Conservation (phyloP, 2,888 invertebrate species). For the Eristalis intricaria region DNA sequence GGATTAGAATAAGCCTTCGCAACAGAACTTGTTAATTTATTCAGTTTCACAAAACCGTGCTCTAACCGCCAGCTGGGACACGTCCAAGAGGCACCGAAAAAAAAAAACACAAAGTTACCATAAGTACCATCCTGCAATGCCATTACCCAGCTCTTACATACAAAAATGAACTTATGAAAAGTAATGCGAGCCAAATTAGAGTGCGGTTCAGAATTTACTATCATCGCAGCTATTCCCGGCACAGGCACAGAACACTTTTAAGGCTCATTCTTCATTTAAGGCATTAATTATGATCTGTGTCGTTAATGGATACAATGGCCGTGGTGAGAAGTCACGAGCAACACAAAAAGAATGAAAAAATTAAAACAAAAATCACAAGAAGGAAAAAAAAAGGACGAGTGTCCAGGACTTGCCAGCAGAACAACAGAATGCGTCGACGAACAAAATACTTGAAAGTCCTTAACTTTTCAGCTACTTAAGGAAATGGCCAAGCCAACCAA, state of each 20-base stretch:
- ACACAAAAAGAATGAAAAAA: neutral
- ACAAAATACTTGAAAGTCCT: constrained; percentile 54
- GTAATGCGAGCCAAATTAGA: constrained; percentile 41
- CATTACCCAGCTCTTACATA: neutral
- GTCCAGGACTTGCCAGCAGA: constrained; percentile 34
- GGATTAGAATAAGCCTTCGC: neutral
- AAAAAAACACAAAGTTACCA: neutral
- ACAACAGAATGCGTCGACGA: constrained; percentile 62
- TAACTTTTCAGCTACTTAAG: constrained; percentile 69
- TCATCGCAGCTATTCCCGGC: neutral
- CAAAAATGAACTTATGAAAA: constrained; percentile 44
- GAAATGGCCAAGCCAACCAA: constrained; percentile 41
- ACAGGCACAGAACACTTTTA: constrained; percentile 12
- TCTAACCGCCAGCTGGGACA: constrained; percentile 28
- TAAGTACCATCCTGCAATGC: neutral
- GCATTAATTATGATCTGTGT: constrained; percentile 64
- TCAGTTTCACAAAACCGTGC: neutral
- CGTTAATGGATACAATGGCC: constrained; percentile 41
- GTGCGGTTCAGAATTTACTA: constrained; percentile 32
- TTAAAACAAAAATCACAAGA: constrained; percentile 6
- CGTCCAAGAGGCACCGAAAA: constrained; percentile 2
- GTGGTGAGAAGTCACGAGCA: neutral
- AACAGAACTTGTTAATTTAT: constrained; percentile 17
- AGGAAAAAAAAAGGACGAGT: constrained; percentile 23
- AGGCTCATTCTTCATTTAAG: constrained; percentile 52